phyloP scores from a whole-genome alignment of 1,140 invertebrate species.

The Drosophila baimaii region DNA sequence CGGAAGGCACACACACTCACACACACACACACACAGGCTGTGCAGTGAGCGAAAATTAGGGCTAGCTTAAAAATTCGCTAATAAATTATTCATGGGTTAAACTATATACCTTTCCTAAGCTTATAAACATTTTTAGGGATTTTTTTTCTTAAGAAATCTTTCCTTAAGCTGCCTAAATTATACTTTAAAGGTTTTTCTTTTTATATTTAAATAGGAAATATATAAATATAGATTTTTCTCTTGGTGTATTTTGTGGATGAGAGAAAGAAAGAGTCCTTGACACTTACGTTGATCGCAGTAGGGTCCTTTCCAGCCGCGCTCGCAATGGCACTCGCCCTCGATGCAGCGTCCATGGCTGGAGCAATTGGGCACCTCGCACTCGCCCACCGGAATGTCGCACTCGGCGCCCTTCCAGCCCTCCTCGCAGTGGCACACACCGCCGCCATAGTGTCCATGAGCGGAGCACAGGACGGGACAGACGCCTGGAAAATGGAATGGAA shows the following conservation, averaged over 20 bases:
- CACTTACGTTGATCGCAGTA: conserved; percentile 93
- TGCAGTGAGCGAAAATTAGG: background rate
- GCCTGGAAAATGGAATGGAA: conserved; percentile 86
- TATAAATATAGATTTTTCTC: too few relatives aligned
- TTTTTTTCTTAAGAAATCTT: too few relatives aligned
- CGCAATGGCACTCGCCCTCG: conserved; percentile 94
- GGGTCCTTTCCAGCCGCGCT: conserved; percentile 94
- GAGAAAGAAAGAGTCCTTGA: conserved; percentile 35
- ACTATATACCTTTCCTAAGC: too few relatives aligned
- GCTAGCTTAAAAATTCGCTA: too few relatives aligned
- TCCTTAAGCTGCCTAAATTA: too few relatives aligned
- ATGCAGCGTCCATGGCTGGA: conserved; percentile 95
- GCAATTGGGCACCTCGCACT: conserved; percentile 96
- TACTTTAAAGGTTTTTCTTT: too few relatives aligned
- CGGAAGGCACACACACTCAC: conserved; percentile 39
- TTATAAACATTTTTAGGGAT: too few relatives aligned
- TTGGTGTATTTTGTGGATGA: background rate
- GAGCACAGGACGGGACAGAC: conserved; percentile 99
- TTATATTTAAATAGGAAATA: too few relatives aligned
- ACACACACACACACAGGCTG: too few relatives aligned
- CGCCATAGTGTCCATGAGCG: conserved; percentile 97
- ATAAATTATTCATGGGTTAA: too few relatives aligned
- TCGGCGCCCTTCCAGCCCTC: conserved; percentile 98
- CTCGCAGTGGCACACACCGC: conserved; percentile 97
- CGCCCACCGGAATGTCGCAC: conserved; percentile 95